These are phyloP conservation scores for Phymorhynchus buccinoides DNA, from an alignment of 1,140 invertebrate species.

Conservation along the genomic window DNA sequence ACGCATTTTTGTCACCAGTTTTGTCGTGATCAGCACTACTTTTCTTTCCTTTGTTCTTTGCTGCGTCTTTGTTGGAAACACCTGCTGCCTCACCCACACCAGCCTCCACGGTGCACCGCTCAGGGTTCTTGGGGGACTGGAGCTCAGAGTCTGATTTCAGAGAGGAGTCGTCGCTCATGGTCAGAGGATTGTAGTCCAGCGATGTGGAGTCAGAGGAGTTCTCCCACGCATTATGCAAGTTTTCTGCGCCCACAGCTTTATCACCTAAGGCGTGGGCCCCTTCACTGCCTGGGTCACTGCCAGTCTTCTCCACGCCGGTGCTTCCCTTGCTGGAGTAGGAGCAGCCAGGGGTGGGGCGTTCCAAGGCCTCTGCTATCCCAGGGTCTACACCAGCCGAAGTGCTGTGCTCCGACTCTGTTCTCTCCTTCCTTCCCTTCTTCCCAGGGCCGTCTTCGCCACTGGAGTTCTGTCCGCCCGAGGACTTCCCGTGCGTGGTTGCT, in stretches of 20 bases:
- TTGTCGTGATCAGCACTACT: neutral
- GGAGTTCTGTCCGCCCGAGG: neutral
- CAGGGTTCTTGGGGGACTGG: neutral
- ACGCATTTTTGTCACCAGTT: neutral
- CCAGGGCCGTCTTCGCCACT: neutral
- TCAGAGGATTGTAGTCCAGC: neutral
- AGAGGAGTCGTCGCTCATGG: neutral
- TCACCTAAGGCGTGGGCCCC: too few species aligned
- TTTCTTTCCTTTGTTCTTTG: neutral
- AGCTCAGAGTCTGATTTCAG: neutral
- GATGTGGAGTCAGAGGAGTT: neutral
- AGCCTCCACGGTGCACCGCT: neutral
- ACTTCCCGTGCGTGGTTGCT: neutral
- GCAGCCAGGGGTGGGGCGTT: too few species aligned
- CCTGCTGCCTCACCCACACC: neutral
- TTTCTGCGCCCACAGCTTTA: neutral
- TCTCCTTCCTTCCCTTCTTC: too few species aligned
- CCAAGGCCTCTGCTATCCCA: neutral
- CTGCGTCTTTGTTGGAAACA: neutral
- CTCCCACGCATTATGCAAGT: neutral
- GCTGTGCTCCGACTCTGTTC: neutral
- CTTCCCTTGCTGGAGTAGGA: neutral
- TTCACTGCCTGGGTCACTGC: neutral
- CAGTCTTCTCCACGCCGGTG: neutral
- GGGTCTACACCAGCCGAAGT: neutral